Evolutionary conservation across 2,888 invertebrate genomes (phyloP), one percentile per base, ranked within the genome.

Genomic region (Luperina nickerlii): DNA sequence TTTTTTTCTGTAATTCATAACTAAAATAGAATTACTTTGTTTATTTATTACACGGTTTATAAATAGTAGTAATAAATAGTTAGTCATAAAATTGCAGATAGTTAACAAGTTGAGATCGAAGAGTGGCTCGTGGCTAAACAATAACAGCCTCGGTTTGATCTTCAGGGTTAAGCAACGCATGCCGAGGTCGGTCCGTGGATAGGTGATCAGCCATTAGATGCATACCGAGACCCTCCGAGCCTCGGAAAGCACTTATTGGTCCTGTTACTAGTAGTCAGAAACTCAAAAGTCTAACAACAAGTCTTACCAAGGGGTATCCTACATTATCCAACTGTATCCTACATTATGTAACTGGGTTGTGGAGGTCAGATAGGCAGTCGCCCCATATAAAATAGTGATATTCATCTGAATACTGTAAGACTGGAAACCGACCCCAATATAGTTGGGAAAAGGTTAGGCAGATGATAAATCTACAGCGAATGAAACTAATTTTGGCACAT

Each of bases 1-100:
- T 51, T 51, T 73, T 54, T 77, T 63, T 74, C n/a, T 67, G n/a
- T 45, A 74, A 67, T 15, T 74, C 63, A n/a, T 66, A 74, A 71
- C 67, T 69, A 62, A 65, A 74, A 32, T 45, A 1, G 15, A 60
- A 73, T 45, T 71, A 32, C 32, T 4, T 7, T 54, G n/a, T 32
- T 75, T 69, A 27, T 80, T 71, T 72, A 45, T 48, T 24, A 27
- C n/a, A 38, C 2, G 38, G 18, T 42, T 62, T 18, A 48, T 60
- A 48, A 42, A 68, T 20, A 54, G n/a, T n/a, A n/a, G n/a, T n/a
- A n/a, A n/a, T n/a, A n/a, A n/a, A n/a, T n/a, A n/a, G 3, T 38
- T 38, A 68, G 48, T 9, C 18, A 8, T 54, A 51, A n/a, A n/a
- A 45, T 45, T 45, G 1, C 11, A 42, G 7, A 32, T 24, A 27